These are phyloP conservation scores for Metopia argyrocephala DNA, from an alignment of 2,888 invertebrate species.

Conservation along the genomic window DNA sequence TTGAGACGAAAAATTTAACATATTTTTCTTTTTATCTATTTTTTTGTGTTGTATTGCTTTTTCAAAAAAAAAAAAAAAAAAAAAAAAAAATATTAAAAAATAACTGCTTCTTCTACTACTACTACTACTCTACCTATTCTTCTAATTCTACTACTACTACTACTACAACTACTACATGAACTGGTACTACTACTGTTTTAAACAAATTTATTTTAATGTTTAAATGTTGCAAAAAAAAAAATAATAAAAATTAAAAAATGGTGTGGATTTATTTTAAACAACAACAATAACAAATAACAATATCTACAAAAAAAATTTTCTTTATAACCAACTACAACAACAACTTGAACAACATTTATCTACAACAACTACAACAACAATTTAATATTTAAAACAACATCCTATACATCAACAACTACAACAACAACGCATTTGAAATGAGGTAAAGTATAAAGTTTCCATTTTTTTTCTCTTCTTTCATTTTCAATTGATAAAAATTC, in stretches of 20 bases:
- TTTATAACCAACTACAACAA: constrained; percentile 59
- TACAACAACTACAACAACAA: constrained; percentile 62
- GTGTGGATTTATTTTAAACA: constrained; percentile 69
- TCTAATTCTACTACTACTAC: constrained; percentile 69
- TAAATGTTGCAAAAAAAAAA: not conserved
- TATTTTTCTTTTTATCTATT: constrained; percentile 64
- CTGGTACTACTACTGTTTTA: constrained; percentile 66
- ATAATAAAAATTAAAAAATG: constrained; percentile 30
- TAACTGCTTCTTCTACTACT: constrained; percentile 72
- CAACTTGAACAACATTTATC: constrained; percentile 63
- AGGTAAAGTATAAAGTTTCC: constrained; percentile 74
- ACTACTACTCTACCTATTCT: constrained; percentile 69
- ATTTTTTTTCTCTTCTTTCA: constrained; percentile 14
- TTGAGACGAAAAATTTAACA: constrained; percentile 61
- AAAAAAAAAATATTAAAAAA: constrained; percentile 68
- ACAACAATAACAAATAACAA: constrained; percentile 70
- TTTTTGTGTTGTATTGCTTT: constrained; percentile 67
- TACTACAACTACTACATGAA: constrained; percentile 69
- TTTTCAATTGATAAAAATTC: constrained; percentile 14
- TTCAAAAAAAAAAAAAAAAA: constrained; percentile 62
- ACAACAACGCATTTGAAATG: constrained; percentile 75
- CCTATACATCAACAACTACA: no score
- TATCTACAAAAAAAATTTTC: constrained; percentile 68
- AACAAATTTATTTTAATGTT: constrained; percentile 58
- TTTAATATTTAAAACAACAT: constrained; percentile 65